Evolutionary conservation across 2,113 vertebrate genomes (phyloP).

Genomic region (Ariopsis seemanni): DNA sequence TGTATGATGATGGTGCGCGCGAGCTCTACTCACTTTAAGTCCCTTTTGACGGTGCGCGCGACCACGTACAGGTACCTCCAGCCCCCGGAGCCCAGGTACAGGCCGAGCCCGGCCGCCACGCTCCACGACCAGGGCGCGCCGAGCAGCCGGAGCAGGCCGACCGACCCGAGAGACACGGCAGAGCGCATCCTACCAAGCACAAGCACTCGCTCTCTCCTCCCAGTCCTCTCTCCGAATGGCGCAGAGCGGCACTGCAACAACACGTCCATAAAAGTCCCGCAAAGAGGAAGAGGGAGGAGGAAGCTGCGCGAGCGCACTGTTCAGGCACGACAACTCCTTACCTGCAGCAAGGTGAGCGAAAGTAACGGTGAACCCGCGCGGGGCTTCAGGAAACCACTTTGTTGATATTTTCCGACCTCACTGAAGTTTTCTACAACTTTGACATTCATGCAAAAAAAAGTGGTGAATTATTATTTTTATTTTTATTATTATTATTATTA

Average conservation of each 20-base stretch:
- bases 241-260: neutral
- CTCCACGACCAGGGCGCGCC: conserved; percentile 88
- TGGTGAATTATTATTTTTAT: no score
- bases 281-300: neutral
- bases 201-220: neutral
- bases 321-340: neutral
- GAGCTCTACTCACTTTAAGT: conserved; percentile 78
- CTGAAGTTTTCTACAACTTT: conserved; percentile 36
- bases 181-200: conserved; percentile 70
- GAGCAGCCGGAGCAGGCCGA: conserved; percentile 76
- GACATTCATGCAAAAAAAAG: neutral
- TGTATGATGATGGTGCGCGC: neutral
- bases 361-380: neutral
- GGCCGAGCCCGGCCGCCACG: conserved; percentile 76
- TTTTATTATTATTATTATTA: no score
- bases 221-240: neutral
- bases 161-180: conserved; percentile 73
- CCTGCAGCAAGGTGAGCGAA: neutral
- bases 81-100: conserved; percentile 82
- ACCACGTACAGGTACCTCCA: conserved; percentile 87
- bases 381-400: conserved; percentile 46
- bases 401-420: conserved; percentile 9
- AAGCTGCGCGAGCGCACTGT: no score
- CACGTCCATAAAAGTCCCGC: neutral
- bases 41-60: conserved; percentile 79